Evolutionary conservation across 2,113 vertebrate genomes (phyloP).

Genomic region (Prolemur simus): DNA sequence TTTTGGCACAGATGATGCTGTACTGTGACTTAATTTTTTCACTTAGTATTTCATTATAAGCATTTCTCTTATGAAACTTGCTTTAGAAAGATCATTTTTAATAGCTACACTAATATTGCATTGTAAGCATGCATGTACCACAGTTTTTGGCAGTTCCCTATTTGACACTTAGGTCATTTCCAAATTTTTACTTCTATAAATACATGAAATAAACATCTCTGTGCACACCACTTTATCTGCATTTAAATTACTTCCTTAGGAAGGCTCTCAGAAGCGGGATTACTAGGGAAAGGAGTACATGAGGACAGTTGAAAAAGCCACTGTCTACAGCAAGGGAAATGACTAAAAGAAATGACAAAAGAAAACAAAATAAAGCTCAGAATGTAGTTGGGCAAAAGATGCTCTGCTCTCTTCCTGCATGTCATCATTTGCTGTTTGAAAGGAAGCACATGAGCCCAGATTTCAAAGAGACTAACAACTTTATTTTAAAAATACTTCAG

Average conservation of each 20-base stretch:
- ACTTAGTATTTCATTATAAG: neutral
- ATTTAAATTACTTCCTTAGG: constrained; percentile 44
- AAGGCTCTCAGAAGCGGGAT: constrained; percentile 45
- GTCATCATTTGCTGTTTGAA: neutral
- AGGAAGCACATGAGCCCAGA: constrained; percentile 27
- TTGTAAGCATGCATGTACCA: neutral
- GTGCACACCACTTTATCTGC: constrained; percentile 26
- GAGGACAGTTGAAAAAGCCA: neutral
- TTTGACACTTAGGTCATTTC: constrained; percentile 1
- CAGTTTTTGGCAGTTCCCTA: neutral
- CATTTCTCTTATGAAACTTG: neutral
- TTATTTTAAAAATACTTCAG: constrained; percentile 67
- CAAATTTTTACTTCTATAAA: constrained; percentile 43
- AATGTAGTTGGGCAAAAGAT: neutral
- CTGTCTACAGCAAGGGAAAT: neutral
- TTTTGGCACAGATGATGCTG: neutral
- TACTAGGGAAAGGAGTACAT: neutral
- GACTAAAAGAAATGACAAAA: constrained; percentile 30
- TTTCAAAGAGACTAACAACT: constrained; percentile 70
- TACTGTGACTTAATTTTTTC: neutral
- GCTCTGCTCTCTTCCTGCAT: neutral
- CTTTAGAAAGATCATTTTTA: neutral
- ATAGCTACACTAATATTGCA: neutral
- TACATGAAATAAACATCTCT: constrained; percentile 60
- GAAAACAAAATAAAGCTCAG: constrained; percentile 26